Conservation (phyloP, 2,113 vertebrate species). For the Hiodon alosoides region DNA sequence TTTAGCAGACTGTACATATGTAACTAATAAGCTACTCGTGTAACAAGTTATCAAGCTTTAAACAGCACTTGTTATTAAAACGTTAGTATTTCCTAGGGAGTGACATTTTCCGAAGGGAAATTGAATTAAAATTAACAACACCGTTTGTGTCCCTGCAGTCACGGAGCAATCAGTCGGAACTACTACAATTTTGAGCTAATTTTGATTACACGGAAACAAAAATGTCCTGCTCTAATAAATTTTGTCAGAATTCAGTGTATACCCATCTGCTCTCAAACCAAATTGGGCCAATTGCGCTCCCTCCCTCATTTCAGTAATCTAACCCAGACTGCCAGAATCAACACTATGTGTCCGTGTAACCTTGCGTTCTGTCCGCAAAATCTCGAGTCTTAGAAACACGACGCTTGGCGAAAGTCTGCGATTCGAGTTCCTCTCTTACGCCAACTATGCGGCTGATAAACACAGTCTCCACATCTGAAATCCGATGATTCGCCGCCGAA, state of each 20-base stretch:
- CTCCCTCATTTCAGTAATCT: constrained; percentile 3
- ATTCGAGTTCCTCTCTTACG: not conserved
- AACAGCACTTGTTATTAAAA: not conserved
- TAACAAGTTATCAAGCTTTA: not conserved
- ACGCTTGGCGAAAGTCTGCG: too few relatives aligned
- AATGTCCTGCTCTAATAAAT: not conserved
- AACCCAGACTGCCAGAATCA: not conserved
- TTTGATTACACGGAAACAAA: constrained; percentile 8
- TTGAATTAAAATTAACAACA: constrained; percentile 1
- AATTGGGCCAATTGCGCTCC: not conserved
- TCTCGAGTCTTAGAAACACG: too few relatives aligned
- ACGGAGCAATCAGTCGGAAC: not conserved
- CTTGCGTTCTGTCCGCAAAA: too few relatives aligned
- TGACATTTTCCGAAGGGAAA: constrained; percentile 7
- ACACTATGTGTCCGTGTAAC: not conserved
- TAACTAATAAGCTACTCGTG: too few relatives aligned
- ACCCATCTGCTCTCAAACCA: not conserved
- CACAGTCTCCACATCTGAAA: not conserved
- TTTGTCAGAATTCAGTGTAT: constrained; percentile 14
- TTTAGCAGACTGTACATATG: too few relatives aligned
- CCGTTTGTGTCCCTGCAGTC: not conserved
- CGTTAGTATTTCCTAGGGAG: not conserved
- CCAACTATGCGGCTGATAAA: not conserved
- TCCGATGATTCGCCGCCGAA: too few relatives aligned
- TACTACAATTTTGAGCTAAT: not conserved